phyloP scores from a whole-genome alignment of 1,140 invertebrate genomes.

The Metopolophium dirhodum region DNA sequence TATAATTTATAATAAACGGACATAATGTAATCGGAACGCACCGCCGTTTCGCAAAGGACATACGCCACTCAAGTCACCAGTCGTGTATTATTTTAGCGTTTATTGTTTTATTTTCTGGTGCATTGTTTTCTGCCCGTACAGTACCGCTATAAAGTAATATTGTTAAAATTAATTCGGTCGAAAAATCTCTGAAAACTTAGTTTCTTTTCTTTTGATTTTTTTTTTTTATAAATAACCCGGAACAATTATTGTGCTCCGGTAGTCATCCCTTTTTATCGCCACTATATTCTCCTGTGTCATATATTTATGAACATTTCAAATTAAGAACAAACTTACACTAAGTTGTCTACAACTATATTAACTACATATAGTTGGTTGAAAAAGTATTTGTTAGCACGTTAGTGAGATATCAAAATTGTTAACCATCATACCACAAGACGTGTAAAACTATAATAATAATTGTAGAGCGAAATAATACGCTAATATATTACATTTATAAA shows the following conservation, averaged over 20 bases:
- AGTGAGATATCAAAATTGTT: neutral
- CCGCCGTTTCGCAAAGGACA: neutral
- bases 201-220: neutral
- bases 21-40: neutral
- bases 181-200: slow-evolving; percentile 2
- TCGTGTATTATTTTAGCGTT: neutral
- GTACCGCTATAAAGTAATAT: neutral
- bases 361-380: neutral
- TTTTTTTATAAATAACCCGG: neutral
- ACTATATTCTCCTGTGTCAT: neutral
- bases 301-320: neutral
- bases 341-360: neutral
- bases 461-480: neutral
- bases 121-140: neutral
- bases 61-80: neutral
- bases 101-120: neutral
- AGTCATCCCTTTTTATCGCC: neutral
- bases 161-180: slow-evolving; percentile 14
- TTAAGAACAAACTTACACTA: neutral
- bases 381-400: neutral
- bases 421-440: too few species aligned
- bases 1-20: slow-evolving; percentile 1
- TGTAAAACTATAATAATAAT: neutral
- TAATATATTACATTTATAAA: neutral
- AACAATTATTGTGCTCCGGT: neutral